These are phyloP conservation scores for Amblyjoppa fuscipennis DNA, from an alignment of 2,888 invertebrate species.

Conservation along the genomic window DNA sequence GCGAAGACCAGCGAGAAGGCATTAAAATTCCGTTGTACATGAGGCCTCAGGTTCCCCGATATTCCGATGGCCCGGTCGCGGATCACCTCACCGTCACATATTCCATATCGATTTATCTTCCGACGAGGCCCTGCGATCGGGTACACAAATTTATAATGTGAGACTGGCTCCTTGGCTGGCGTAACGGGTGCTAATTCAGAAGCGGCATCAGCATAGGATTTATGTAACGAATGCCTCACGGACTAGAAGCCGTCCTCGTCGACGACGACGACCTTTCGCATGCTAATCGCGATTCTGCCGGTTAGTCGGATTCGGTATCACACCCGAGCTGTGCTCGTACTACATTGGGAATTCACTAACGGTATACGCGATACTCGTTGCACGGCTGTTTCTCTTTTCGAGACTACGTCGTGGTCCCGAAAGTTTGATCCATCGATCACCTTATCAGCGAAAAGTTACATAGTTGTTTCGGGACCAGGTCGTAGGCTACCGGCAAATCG, in stretches of 20 bases:
- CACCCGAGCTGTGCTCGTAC: constrained; percentile 41
- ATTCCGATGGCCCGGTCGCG: neutral
- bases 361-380: constrained; percentile 43
- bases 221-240: constrained; percentile 35
- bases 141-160: constrained; percentile 39
- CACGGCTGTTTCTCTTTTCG: constrained; percentile 37
- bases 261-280: constrained; percentile 51
- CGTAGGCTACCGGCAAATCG: neutral
- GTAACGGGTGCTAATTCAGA: constrained; percentile 43
- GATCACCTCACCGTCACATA: constrained; percentile 40
- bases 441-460: neutral
- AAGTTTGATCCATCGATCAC: constrained; percentile 55
- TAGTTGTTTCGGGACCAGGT: constrained; percentile 19
- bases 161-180: constrained; percentile 9
- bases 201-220: constrained; percentile 48
- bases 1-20: neutral
- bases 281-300: constrained; percentile 60
- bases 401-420: constrained; percentile 17
- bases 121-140: constrained; percentile 28
- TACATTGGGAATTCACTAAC: constrained; percentile 61
- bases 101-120: constrained; percentile 53
- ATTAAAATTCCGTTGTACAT: constrained; percentile 53
- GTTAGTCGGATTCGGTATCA: constrained; percentile 44
- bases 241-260: constrained; percentile 34
- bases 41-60: constrained; percentile 11